Conservation (phyloP, 2,113 vertebrate genomes). For the Heliornis fulica region DNA sequence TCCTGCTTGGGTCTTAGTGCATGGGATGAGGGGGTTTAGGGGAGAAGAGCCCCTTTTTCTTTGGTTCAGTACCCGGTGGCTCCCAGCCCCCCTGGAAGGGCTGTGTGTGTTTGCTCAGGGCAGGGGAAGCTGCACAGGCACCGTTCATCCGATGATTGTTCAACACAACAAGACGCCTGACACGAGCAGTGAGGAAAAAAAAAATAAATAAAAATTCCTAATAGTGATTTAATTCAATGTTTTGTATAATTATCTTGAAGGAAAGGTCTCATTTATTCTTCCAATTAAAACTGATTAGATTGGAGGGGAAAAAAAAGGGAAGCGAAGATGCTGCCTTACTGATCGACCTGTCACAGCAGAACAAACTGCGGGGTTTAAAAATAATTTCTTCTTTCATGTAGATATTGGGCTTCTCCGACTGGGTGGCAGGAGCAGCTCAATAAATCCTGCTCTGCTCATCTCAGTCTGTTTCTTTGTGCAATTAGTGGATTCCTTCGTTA, state of each 20-base stretch:
- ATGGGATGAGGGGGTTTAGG: rapidly evolving
- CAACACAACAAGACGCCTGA: neutral
- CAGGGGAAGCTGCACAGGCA: neutral
- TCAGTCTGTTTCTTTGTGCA: rapidly evolving
- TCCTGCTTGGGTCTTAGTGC: neutral
- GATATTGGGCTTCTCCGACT: neutral
- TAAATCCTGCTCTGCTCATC: neutral
- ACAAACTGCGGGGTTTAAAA: neutral
- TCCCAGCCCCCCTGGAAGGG: neutral
- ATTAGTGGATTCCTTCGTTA: neutral
- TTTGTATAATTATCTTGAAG: neutral
- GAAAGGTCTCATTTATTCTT: constrained; percentile 5
- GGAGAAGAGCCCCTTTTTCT: neutral
- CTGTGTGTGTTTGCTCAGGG: rapidly evolving
- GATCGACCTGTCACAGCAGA: neutral
- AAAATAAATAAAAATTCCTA: neutral
- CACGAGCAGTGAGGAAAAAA: neutral
- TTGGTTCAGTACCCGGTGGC: neutral
- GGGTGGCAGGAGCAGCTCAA: neutral
- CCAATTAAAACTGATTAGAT: neutral
- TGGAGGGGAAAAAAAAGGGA: neutral
- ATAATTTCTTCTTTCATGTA: neutral
- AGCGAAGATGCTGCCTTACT: rapidly evolving
- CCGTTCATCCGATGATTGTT: neutral
- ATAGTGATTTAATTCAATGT: neutral